A percentile compares a stretch with the other conserved stretches of the same genome.
phyloP scores from a whole-genome alignment of 2,113 vertebrate genomes.

The Marmota flaviventris region DNA sequence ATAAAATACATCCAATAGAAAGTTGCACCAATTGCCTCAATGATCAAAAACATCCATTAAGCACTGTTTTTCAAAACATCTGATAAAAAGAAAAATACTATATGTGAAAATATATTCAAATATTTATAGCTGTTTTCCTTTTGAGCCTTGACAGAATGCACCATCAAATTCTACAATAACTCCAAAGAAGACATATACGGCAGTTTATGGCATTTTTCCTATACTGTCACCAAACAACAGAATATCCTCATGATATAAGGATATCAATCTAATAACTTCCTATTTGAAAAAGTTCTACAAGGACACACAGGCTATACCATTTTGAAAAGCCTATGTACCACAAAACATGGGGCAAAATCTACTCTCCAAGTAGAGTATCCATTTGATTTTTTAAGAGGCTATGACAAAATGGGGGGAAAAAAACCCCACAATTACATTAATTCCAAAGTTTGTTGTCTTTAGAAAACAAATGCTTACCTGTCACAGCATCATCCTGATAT shows the following conservation, averaged over 20 bases:
- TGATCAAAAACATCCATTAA: conserved; percentile 2
- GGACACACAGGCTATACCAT: background rate
- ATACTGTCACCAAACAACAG: background rate
- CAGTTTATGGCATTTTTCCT: background rate
- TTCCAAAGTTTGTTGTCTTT: conserved; percentile 25
- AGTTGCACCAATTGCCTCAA: background rate
- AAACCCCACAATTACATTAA: background rate
- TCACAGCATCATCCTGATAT: conserved; percentile 99
- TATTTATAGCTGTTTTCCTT: conserved; percentile 56
- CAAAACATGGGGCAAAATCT: background rate
- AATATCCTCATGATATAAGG: background rate
- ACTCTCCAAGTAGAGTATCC: conserved; percentile 13
- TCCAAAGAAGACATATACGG: background rate
- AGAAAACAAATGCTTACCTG: conserved; percentile 89
- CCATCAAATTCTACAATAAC: background rate
- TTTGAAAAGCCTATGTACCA: conserved; percentile 21
- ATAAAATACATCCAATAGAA: background rate
- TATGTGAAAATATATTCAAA: background rate
- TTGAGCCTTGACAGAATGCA: conserved; percentile 11
- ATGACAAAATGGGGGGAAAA: background rate
- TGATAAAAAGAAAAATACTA: background rate
- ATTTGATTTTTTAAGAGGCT: conserved; percentile 29
- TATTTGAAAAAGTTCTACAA: conserved; percentile 10
- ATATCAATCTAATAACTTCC: background rate
- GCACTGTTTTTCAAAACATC: conserved; percentile 23